Evolutionary conservation across 1,140 invertebrate species (phyloP), one percentile per base, ranked within the genome.

Genomic region (Leptinotarsa texana): DNA sequence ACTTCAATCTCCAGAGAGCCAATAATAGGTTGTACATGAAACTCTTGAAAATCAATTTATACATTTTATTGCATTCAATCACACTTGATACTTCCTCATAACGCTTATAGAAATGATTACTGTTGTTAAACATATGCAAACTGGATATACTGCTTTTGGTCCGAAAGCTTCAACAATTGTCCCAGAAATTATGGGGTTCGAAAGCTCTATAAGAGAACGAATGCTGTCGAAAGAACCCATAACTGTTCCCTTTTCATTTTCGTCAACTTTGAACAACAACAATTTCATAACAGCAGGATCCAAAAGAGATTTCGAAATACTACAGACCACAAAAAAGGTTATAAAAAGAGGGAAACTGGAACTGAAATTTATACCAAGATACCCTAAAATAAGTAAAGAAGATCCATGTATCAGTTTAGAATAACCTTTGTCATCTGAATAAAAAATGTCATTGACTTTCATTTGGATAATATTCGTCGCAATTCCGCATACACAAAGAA

Each of bases 381-480:
- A 57, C n/a, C 51, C 51, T 57, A 57, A 2, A 15, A 18, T 17
- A 18, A 18, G 15, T 17, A 57, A 13, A 18, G n/a, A 15, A 57
- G 51, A 57, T 15, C 51, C 51, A 57, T 57, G 51, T 15, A 57
- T 17, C 15, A 57, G 15, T 57, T 57, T 57, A 13, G n/a, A 15
- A 18, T 57, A 57, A 18, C 51, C 51, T 8, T 57, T 57, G n/a
- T 57, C 51, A 18, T n/a, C 13, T 17, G 51, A 18, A 18, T 57
- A 57, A 18, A 57, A 17, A 18, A 57, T 57, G n/a, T n/a, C 51
- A 57, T 57, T 57, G n/a, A 57, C 51, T 57, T 57, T 57, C 51
- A 57, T 57, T 57, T 57, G 51, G 17, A 57, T 2, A 18, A 57
- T 18, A 57, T 57, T 57, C 4, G 51, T 17, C 17, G 2, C n/a